These are phyloP conservation scores for Picathartes gymnocephalus DNA, from an alignment of 2,113 vertebrate species.

Conservation along the genomic window DNA sequence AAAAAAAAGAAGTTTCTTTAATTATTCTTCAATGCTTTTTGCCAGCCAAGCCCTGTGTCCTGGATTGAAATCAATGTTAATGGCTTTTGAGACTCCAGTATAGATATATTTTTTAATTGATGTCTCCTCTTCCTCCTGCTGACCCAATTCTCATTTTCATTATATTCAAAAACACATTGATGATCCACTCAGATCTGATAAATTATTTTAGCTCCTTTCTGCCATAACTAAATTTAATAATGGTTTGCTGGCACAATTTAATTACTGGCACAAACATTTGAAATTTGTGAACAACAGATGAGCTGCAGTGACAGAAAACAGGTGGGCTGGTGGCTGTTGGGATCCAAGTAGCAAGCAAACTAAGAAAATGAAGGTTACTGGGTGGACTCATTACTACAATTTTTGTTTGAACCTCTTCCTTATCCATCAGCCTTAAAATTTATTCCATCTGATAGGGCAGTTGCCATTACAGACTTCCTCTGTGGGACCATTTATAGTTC, in stretches of 20 bases:
- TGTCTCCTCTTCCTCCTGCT: slow-evolving; percentile 38
- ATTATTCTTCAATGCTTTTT: slow-evolving; percentile 9
- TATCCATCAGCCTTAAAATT: not conserved
- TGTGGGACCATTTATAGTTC: not conserved
- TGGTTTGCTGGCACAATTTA: slow-evolving; percentile 52
- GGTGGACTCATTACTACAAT: not conserved
- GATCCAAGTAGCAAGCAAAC: not conserved
- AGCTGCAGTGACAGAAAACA: slow-evolving; percentile 23
- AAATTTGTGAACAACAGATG: slow-evolving; percentile 43
- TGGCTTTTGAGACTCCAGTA: slow-evolving; percentile 45
- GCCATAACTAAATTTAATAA: slow-evolving; percentile 53
- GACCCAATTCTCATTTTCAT: slow-evolving; percentile 53
- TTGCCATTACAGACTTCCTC: not conserved
- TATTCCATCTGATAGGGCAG: not conserved
- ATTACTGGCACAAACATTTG: slow-evolving; percentile 48
- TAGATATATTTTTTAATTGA: slow-evolving; percentile 62
- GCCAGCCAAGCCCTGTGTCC: not conserved
- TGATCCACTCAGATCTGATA: slow-evolving; percentile 40
- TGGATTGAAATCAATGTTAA: slow-evolving; percentile 63
- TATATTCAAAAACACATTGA: slow-evolving; percentile 41
- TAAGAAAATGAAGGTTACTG: not conserved
- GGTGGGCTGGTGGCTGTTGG: not conserved
- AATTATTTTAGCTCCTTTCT: slow-evolving; percentile 69
- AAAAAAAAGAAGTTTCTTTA: not conserved
- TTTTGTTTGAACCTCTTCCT: slow-evolving; percentile 4